Conservation (phyloP, 2,113 vertebrate genomes). For the Nycticorax nycticorax region DNA sequence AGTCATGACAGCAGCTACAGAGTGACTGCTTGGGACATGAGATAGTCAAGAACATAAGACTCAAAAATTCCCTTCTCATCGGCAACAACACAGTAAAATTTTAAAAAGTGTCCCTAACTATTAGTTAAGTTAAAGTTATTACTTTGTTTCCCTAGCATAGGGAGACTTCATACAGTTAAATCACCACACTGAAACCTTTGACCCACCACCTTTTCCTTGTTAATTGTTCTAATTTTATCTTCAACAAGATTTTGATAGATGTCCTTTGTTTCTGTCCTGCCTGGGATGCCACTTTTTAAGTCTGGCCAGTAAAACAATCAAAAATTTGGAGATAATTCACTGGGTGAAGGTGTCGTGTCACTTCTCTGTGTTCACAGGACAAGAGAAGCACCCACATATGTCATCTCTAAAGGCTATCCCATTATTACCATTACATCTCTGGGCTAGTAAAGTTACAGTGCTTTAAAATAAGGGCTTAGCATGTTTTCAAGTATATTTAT, state of each 20-base stretch:
- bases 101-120: not conserved
- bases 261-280: not conserved
- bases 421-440: not conserved
- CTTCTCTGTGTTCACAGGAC: not conserved
- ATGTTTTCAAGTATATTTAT: not conserved
- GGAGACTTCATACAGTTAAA: not conserved
- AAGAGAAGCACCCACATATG: not conserved
- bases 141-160: not conserved
- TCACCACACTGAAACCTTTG: not conserved
- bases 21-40: not conserved
- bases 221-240: not conserved
- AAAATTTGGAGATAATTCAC: not conserved
- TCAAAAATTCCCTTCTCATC: not conserved
- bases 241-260: not conserved
- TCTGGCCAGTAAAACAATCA: not conserved
- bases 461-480: not conserved
- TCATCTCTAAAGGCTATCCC: not conserved
- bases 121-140: not conserved
- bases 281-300: not conserved
- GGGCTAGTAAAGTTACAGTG: not conserved
- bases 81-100: not conserved
- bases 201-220: not conserved
- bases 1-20: not conserved
- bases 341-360: not conserved
- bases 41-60: not conserved